Conservation (phyloP, 2,113 vertebrate genomes). For the Mustelus asterias region DNA sequence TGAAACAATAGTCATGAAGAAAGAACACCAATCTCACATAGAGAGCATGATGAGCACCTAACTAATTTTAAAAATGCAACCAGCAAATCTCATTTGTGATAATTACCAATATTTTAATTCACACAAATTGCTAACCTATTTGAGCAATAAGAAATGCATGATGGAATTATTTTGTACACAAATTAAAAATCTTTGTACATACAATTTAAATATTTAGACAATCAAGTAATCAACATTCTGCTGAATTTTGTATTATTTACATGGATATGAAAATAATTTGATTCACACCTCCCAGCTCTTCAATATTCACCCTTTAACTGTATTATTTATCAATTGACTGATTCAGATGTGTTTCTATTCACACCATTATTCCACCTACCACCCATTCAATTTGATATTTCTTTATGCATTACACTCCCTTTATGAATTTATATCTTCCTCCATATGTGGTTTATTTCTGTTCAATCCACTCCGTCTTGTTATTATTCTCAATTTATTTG, state of each 20-base stretch:
- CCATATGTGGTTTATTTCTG: neutral
- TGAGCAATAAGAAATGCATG: neutral
- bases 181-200: neutral
- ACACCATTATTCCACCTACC: neutral
- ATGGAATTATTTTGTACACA: conserved; percentile 2
- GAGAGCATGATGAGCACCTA: neutral
- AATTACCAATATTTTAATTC: conserved; percentile 26
- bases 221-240: neutral
- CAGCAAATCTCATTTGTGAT: neutral
- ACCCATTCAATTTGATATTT: neutral
- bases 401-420: neutral
- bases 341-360: neutral
- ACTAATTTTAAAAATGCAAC: conserved; percentile 17
- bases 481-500: neutral
- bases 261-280: neutral
- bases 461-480: neutral
- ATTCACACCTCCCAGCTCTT: neutral
- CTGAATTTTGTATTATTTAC: neutral
- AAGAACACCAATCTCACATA: no score
- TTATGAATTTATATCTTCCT: neutral
- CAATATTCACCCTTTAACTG: neutral
- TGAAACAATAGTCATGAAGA: no score
- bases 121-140: conserved; percentile 15
- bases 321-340: neutral
- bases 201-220: conserved; percentile 6